phyloP scores from a whole-genome alignment of 2,888 invertebrate genomes.

The Drosophila multiciliata region DNA sequence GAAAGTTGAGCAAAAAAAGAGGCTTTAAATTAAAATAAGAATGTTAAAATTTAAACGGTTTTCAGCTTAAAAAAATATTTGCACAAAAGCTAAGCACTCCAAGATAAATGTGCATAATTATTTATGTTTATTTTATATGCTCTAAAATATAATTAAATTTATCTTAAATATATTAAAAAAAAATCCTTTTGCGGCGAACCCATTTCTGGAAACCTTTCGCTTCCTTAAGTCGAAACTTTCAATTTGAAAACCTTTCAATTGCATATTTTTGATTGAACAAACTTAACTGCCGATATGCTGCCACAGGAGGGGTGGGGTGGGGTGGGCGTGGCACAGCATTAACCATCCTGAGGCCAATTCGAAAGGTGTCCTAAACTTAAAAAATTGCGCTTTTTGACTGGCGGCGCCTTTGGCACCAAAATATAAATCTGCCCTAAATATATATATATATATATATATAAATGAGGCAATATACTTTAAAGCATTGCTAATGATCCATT shows the following conservation, averaged over 20 bases:
- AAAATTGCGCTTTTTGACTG: constrained; percentile 10
- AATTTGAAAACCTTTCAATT: constrained; percentile 43
- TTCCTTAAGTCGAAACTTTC: constrained; percentile 26
- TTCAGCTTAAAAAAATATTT: not conserved
- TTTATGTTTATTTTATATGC: not conserved
- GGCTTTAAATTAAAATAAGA: constrained; percentile 4
- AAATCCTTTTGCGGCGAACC: not conserved
- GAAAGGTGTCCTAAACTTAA: constrained; percentile 55
- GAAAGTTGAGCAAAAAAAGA: constrained; percentile 42
- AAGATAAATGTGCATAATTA: not conserved
- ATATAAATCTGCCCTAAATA: constrained; percentile 17
- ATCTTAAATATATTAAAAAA: not conserved
- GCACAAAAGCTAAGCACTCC: not conserved
- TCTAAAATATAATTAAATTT: not conserved
- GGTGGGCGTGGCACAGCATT: constrained; percentile 46
- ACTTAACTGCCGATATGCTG: constrained; percentile 2
- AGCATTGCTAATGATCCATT: constrained; percentile 62
- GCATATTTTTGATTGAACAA: constrained; percentile 20
- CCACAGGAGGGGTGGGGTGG: not conserved
- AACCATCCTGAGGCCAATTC: constrained; percentile 58
- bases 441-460: not conserved
- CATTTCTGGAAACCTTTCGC: constrained; percentile 24
- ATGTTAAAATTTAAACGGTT: constrained; percentile 23
- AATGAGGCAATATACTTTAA: constrained; percentile 10
- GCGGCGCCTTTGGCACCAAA: constrained; percentile 44